Evolutionary conservation across 2,888 invertebrate genomes (phyloP).

Genomic region (Pyrrhopygopsis socrates): DNA sequence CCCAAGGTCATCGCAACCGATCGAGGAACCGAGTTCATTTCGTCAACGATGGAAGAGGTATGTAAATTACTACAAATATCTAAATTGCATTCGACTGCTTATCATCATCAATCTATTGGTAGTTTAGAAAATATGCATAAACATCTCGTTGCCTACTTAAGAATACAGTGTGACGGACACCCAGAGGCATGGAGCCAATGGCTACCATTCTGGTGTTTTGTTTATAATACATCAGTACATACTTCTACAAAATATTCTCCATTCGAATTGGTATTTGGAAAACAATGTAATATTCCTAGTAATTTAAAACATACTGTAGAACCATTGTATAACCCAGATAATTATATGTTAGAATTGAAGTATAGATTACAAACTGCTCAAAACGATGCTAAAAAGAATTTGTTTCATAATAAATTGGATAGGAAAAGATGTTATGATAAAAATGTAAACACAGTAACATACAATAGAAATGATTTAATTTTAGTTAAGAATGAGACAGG

Average conservation of each 20-base stretch:
- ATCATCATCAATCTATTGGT: conserved; percentile 50
- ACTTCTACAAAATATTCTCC: conserved; percentile 46
- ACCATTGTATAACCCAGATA: conserved; percentile 24
- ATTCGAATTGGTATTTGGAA: conserved; percentile 58
- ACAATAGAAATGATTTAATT: background rate
- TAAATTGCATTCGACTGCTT: conserved; percentile 34
- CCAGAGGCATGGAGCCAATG: conserved; percentile 19
- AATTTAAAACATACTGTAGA: conserved; percentile 20
- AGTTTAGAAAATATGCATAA: conserved; percentile 44
- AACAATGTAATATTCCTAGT: conserved; percentile 34
- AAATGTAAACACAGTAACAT: background rate
- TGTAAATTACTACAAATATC: conserved; percentile 39
- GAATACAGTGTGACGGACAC: conserved; percentile 22
- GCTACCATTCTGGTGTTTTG: conserved; percentile 43
- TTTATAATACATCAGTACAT: conserved; percentile 44
- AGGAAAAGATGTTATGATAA: background rate
- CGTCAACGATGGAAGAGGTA: conserved; percentile 35
- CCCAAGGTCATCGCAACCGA: conserved; percentile 40
- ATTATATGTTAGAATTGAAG: conserved; percentile 43
- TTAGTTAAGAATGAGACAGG: background rate
- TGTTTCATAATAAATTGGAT: background rate
- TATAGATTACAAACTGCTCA: conserved; percentile 21
- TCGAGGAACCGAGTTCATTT: conserved; percentile 13
- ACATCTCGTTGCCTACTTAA: conserved; percentile 24
- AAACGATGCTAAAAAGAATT: background rate